Evolutionary conservation across 1,140 invertebrate species (phyloP), one percentile per base, ranked within the genome.

Genomic region (Megalopta genalis): DNA sequence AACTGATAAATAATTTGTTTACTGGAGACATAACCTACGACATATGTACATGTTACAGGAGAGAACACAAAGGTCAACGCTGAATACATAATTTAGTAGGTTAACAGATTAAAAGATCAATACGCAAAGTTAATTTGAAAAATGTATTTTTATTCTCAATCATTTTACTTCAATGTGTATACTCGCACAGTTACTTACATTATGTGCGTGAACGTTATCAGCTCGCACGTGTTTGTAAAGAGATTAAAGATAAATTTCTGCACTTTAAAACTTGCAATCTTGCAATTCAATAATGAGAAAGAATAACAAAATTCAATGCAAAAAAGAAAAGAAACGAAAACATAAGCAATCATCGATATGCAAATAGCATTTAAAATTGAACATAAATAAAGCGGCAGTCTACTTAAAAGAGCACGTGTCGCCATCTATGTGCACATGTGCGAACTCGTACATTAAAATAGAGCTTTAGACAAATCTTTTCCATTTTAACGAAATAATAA

Each of bases 1-100:
- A 32, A 60, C 2, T 23, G 68, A 78, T 72, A 59, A 78, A 71
- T 21, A 23, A 57, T 57, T 63, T 67, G 52, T 57, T 71, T 42
- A 57, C 23, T 25, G 27, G 2, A 21, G 0, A 57, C 23, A 42
- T 78, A 78, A 78, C 69, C 76, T 77, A 62, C 23, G 14, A 62
- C 12, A 21, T 14, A 18, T 14, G 8, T 54, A 46, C 12, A 8
- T 52, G 1, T 16, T 39, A 60, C 4, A 16, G 46, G 21, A n/a
- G 8, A 42, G 37, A n/a, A 46, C 3, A n/a, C 10, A 7, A 23
- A 25, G 7, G 49, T 65, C 27, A 25, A 62, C 6, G 16, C 14
- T 57, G 18, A 7, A 21, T 66, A 2, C 12, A 14, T 46, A 74
- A 66, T 27, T 4, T 46, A 9, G 32, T 69, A 59, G 10, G 42